A percentile compares a stretch with the other conserved stretches of the same genome.
phyloP scores from a whole-genome alignment of 2,797 vertebrate species.

The Melanotaenia pygmaea region DNA sequence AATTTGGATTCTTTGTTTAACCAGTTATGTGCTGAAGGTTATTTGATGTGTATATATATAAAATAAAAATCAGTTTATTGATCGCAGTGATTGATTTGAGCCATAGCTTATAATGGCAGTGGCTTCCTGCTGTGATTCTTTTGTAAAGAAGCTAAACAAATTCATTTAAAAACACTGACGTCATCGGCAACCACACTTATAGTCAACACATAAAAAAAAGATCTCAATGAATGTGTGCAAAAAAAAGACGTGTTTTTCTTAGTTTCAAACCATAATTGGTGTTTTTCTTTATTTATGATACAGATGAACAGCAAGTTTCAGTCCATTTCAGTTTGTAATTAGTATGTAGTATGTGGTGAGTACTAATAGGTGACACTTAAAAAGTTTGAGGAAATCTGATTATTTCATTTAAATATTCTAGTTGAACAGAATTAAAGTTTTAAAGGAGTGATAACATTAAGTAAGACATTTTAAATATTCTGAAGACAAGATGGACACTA shows the following conservation, averaged over 20 bases:
- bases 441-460: background rate
- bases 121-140: background rate
- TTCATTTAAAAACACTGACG: background rate
- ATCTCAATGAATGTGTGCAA: no score
- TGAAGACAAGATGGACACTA: no score
- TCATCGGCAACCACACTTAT: background rate
- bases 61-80: background rate
- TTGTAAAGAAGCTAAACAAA: background rate
- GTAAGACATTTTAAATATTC: no score
- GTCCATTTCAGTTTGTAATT: no score
- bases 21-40: conserved; percentile 14
- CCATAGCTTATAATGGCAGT: background rate
- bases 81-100: background rate
- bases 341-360: no score
- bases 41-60: background rate
- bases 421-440: background rate
- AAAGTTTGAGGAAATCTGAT: no score
- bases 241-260: fast-evolving
- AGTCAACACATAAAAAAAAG: fast-evolving
- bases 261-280: background rate
- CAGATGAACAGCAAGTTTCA: background rate
- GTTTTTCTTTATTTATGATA: background rate
- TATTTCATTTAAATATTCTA: background rate
- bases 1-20: conserved; percentile 30
- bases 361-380: no score